Base-by-base conservation (phyloP, 2,888 invertebrate species). In the Rhagophthalmus giganteus region DNA sequence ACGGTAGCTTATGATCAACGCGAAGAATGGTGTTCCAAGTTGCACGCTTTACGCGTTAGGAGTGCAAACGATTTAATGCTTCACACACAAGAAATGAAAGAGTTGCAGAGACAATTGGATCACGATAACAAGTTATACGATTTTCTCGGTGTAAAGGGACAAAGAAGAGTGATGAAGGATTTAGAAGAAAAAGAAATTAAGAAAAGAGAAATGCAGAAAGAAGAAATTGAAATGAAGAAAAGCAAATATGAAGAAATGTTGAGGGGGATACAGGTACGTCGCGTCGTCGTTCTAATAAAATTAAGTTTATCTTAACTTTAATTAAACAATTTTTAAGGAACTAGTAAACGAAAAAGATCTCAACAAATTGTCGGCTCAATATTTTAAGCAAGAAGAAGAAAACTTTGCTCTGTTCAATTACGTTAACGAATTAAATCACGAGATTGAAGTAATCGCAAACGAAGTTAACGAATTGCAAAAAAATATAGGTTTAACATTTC, bases 361-460 rank as follows among this genome's bases (percentile, higher is more conserved):
- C 10, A 83, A 84, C 56, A 81, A 81, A 10, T 74, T 94, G 30
- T 84, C 86, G 4, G 81, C 81, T 2, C 83, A 88, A 70, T 94
- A 91, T 73, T 81, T 86, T 10, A 83, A 87, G 25, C 86, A 89
- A 53, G 94, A 94, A 67, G 91, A 92, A 62, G 90, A 91, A 70
- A 95, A 94, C 76, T 94, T 94, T 71, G 92, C 94, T 0, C 79
- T 93, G 1, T 95, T 94, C 71, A 91, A 88, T 74, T 94, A 91
- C 68, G 89, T 94, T 24, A 94, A 93, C 69, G 92, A 94, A 69
- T 79, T 94, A 47, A 93, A 94, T 72, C 87, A 85, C 32, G 90
- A 92, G 71, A 79, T 91, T 45, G 90, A 91, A 71, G 79, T 81
- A 27, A 70, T 90, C 2, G 85, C 85, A 59, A 85, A 87, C 58